phyloP scores from a whole-genome alignment of 2,113 vertebrate species.

The Caranx ignobilis region DNA sequence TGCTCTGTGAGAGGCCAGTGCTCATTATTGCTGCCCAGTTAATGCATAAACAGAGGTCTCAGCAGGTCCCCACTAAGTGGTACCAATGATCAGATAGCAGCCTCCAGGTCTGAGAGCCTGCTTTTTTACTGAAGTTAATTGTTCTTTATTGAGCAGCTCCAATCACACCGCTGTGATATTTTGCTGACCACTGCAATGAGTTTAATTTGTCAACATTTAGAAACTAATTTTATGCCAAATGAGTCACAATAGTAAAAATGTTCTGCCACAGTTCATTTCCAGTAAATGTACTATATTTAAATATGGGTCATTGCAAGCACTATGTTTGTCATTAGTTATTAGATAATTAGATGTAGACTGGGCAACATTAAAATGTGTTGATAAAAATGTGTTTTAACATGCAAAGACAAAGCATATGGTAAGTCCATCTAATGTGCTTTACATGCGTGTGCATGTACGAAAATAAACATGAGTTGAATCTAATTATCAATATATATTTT shows the following conservation, averaged over 20 bases:
- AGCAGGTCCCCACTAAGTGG: slow-evolving; percentile 74
- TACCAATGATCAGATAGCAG: slow-evolving; percentile 77
- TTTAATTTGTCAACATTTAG: slow-evolving; percentile 23
- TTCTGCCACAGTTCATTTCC: not conserved
- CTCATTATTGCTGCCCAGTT: slow-evolving; percentile 79
- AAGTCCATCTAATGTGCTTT: not conserved
- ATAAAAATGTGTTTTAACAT: not conserved
- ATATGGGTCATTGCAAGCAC: not conserved
- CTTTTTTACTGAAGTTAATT: slow-evolving; percentile 65
- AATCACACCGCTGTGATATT: slow-evolving; percentile 32
- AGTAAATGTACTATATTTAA: not conserved
- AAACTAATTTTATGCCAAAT: slow-evolving; percentile 13
- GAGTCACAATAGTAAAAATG: not conserved
- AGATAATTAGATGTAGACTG: not conserved
- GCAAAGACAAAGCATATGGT: not conserved
- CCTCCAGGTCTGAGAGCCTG: slow-evolving; percentile 40
- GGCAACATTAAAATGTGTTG: not conserved
- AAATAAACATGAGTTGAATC: not conserved
- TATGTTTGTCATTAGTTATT: not conserved
- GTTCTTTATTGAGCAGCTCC: slow-evolving; percentile 56
- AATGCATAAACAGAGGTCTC: slow-evolving; percentile 79
- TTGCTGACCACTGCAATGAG: slow-evolving; percentile 22
- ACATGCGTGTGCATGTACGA: not conserved
- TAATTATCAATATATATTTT: not conserved
- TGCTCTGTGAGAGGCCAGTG: slow-evolving; percentile 68